Evolutionary conservation across 2,113 vertebrate genomes (phyloP).

Genomic region (Psammodynastes pulverulentus): DNA sequence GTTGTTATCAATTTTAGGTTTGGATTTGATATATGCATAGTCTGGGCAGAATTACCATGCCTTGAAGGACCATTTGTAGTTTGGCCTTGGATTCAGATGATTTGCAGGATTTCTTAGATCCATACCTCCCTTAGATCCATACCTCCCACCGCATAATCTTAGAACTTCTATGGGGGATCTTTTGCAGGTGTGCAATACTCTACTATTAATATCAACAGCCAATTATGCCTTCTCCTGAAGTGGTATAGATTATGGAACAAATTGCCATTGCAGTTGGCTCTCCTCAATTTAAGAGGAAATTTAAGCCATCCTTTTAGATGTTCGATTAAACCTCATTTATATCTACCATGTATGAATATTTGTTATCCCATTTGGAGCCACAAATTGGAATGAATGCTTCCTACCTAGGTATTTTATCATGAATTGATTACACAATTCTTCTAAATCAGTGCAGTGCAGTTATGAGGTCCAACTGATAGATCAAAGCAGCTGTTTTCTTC

Average conservation of each 20-base stretch:
- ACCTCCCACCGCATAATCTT: background rate
- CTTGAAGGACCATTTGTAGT: background rate
- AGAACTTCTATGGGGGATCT: background rate
- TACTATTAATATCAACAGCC: background rate
- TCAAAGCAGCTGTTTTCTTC: background rate
- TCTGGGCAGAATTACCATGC: background rate
- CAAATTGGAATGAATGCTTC: background rate
- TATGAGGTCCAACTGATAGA: background rate
- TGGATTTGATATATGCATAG: background rate
- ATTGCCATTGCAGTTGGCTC: background rate
- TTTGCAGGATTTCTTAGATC: background rate
- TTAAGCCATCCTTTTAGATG: background rate
- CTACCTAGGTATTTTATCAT: background rate
- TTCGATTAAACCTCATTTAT: background rate
- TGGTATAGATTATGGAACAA: background rate
- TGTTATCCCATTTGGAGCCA: background rate
- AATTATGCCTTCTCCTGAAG: background rate
- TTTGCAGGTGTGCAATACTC: background rate
- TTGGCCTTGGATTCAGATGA: background rate
- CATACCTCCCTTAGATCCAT: background rate
- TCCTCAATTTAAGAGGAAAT: background rate
- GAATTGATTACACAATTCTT: background rate
- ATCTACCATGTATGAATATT: background rate
- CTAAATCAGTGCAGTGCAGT: background rate
- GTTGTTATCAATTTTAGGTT: background rate